A percentile compares a stretch with the other conserved stretches of the same genome.
phyloP scores from a whole-genome alignment of 2,113 vertebrate genomes.

The Bostrychus sinensis region DNA sequence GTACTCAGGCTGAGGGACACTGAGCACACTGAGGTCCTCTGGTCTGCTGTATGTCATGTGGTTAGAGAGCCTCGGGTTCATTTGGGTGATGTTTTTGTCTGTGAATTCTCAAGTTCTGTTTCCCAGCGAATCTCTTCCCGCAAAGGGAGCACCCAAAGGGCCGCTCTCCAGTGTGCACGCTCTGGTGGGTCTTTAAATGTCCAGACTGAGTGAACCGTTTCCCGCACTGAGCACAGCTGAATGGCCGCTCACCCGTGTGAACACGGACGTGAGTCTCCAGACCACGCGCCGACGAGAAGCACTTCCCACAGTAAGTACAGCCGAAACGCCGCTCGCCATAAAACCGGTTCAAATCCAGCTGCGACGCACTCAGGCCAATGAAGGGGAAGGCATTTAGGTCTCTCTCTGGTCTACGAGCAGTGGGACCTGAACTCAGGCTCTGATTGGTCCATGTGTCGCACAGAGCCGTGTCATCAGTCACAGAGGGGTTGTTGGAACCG shows the following conservation, averaged over 20 bases:
- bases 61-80: not conserved
- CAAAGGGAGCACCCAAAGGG: constrained; percentile 75
- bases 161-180: constrained; percentile 80
- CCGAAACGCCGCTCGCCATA: constrained; percentile 63
- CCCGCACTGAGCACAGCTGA: constrained; percentile 77
- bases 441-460: not conserved
- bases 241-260: constrained; percentile 76
- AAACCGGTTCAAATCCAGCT: constrained; percentile 53
- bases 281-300: constrained; percentile 72
- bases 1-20: too few species aligned
- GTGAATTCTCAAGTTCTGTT: constrained; percentile 80
- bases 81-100: constrained; percentile 70
- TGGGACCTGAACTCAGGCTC: not conserved
- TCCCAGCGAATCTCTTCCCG: constrained; percentile 77
- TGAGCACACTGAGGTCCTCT: too few species aligned
- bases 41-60: not conserved
- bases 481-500: not conserved
- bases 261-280: constrained; percentile 76
- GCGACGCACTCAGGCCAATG: constrained; percentile 30
- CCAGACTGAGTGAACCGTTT: constrained; percentile 80
- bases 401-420: not conserved
- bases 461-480: not conserved
- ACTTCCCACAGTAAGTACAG: constrained; percentile 73
- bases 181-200: constrained; percentile 79
- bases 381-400: constrained; percentile 26